Evolutionary conservation across 64 coral and sea anemone species (phyloP), one percentile per base, ranked within the genome.

Genomic region (Exaiptasia diaphana): DNA sequence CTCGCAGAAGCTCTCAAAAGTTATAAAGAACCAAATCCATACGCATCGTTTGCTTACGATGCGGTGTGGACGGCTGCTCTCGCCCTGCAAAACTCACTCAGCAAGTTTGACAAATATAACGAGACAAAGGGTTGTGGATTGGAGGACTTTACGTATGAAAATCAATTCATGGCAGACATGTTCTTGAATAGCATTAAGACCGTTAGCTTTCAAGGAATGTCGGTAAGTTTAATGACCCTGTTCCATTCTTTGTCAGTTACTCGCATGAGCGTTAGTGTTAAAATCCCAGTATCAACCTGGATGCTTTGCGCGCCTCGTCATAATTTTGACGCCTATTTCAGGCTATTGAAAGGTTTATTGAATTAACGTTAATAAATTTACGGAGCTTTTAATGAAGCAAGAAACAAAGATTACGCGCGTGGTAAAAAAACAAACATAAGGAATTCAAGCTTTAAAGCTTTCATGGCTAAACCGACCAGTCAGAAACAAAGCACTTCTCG

Each of bases 31-130:
- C 81, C 81, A 14, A 68, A 41, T 18, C 49, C 63, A 10, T 71
- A 79, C 31, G 81, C 81, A 12, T 61, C 89, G 3, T 91, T 85
- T 32, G 89, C 89, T 10, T 91, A 91, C 23, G 89, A 91, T 60
- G 89, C 89, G 0, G 65, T 91, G 0, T 91, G 89, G 81, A 80
- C 81, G 4, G 82, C 82, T 22, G 89, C 89, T 0, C 45, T 91
- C 14, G 63, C 62, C 17, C 28, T 91, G 64, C 72, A 91, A 45
- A 18, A 18, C 44, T 91, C 89, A 0, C 83, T 85, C 21, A 46
- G 33, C 1, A 30, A 40, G 27, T 65, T 91, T 21, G 22, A 91
- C 37, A 53, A 74, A 13, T 42, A 57, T 23, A 91, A 90, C 32
- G 48, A 63, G 63, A 90, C 79, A 5, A 90, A 25, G 38, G 81